phyloP scores from a whole-genome alignment of 2,113 vertebrate genomes.

The Pleuronectes platessa region DNA sequence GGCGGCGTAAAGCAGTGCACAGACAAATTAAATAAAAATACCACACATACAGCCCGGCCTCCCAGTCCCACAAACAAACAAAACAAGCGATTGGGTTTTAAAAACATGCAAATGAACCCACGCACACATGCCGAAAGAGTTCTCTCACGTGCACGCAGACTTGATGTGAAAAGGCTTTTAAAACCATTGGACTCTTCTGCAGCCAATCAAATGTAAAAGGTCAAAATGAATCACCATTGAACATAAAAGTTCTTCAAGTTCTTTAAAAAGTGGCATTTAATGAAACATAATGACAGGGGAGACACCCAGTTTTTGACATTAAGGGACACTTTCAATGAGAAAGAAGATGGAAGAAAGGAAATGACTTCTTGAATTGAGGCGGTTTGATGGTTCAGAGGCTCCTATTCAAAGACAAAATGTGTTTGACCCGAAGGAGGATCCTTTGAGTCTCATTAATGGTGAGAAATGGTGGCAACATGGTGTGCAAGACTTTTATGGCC shows the following conservation, averaged over 20 bases:
- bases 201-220: conserved; percentile 9
- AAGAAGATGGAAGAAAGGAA: conserved; percentile 3
- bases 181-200: not conserved
- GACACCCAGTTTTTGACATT: conserved; percentile 35
- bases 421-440: conserved; percentile 24
- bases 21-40: conserved; percentile 45
- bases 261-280: not conserved
- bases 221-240: not conserved
- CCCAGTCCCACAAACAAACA: not conserved
- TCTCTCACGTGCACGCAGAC: not conserved
- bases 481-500: conserved; percentile 13
- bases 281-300: conserved; percentile 1
- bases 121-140: too few species aligned
- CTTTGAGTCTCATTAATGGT: conserved; percentile 16
- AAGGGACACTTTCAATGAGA: conserved; percentile 1
- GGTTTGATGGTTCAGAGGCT: conserved; percentile 20
- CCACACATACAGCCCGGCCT: conserved; percentile 3
- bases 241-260: not conserved
- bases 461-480: conserved; percentile 31
- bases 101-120: not conserved
- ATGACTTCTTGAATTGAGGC: conserved; percentile 18
- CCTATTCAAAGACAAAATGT: conserved; percentile 9
- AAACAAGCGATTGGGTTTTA: conserved; percentile 4
- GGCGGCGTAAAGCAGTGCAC: conserved; percentile 30
- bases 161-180: not conserved